Evolutionary conservation across 2,113 vertebrate genomes (phyloP).

Genomic region (Saccopteryx bilineata): DNA sequence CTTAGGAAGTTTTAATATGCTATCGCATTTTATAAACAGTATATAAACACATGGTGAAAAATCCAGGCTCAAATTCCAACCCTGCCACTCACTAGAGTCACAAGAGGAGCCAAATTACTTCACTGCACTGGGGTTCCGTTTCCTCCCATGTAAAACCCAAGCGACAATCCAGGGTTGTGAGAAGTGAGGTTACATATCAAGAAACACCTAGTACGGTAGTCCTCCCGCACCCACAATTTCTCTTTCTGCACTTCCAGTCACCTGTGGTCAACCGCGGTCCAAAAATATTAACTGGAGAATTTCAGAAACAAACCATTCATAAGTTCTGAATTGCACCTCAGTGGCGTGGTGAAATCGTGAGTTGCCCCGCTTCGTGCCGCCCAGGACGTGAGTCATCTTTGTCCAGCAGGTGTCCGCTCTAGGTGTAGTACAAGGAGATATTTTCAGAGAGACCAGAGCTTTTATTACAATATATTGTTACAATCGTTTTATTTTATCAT

Average conservation of each 20-base stretch:
- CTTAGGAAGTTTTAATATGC: neutral
- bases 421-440: too few species aligned
- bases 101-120: neutral
- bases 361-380: neutral
- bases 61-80: neutral
- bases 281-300: neutral
- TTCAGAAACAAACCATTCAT: neutral
- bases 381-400: neutral
- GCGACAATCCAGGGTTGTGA: neutral
- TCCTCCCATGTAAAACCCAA: constrained; percentile 3
- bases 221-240: neutral
- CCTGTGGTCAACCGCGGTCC: neutral
- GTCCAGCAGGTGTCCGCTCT: too few species aligned
- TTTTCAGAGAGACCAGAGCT: neutral
- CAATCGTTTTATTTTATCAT: neutral
- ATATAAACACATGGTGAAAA: neutral
- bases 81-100: neutral
- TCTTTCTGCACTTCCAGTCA: neutral
- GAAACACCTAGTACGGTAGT: neutral
- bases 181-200: constrained; percentile 13
- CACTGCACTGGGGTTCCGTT: neutral
- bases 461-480: neutral
- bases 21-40: neutral
- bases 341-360: neutral
- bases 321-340: neutral